Percentiles rank a stretch among this genome's conserved stretches.
phyloP scores from a whole-genome alignment of 2,888 invertebrate genomes.

The Mythimna ferrago region DNA sequence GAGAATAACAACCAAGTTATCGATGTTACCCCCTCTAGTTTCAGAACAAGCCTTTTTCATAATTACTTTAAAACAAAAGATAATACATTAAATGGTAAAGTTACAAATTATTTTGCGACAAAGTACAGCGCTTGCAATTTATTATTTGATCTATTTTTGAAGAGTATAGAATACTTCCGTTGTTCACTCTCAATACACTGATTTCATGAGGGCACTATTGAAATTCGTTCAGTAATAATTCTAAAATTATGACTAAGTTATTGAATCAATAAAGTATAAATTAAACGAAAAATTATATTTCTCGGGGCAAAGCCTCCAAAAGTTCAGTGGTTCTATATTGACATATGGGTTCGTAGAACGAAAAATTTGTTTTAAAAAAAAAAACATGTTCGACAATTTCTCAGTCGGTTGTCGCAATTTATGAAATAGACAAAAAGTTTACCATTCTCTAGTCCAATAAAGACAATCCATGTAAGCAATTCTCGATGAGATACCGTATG shows the following conservation, averaged over 20 bases:
- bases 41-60: slow-evolving; percentile 8
- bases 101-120: slow-evolving; percentile 37
- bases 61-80: not conserved
- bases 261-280: slow-evolving; percentile 58
- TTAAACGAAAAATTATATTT: slow-evolving; percentile 57
- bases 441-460: slow-evolving; percentile 88
- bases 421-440: slow-evolving; percentile 79
- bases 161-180: slow-evolving; percentile 24
- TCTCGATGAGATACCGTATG: slow-evolving; percentile 66
- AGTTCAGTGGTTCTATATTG: slow-evolving; percentile 68
- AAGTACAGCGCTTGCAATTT: slow-evolving; percentile 24
- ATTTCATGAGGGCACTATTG: slow-evolving; percentile 37
- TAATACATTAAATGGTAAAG: slow-evolving; percentile 25
- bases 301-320: slow-evolving; percentile 74
- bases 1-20: slow-evolving; percentile 6
- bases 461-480: slow-evolving; percentile 76
- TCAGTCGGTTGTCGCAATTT: slow-evolving; percentile 73
- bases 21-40: slow-evolving; percentile 9
- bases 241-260: slow-evolving; percentile 59
- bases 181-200: slow-evolving; percentile 19
- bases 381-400: slow-evolving; percentile 68
- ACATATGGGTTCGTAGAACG: slow-evolving; percentile 82
- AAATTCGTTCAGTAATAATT: slow-evolving; percentile 40
- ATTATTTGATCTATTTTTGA: slow-evolving; percentile 23
- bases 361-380: slow-evolving; percentile 63